phyloP scores from a whole-genome alignment of 2,797 vertebrate species.

The Pantherophis vulpinus region DNA sequence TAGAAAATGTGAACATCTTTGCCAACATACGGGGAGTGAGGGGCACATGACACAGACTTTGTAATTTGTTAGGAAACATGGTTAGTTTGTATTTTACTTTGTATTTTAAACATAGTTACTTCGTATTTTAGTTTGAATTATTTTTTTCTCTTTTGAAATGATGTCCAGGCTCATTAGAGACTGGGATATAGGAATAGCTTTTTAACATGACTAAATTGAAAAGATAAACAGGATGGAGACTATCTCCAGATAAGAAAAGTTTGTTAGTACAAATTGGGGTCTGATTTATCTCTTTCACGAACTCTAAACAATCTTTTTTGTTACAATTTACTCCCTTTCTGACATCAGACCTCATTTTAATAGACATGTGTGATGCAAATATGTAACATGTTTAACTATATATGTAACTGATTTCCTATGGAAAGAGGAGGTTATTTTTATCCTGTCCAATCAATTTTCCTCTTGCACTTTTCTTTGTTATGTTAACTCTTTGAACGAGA shows the following conservation, averaged over 20 bases:
- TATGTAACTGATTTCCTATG: neutral
- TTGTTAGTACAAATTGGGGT: neutral
- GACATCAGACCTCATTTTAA: neutral
- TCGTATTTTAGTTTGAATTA: too few relatives aligned
- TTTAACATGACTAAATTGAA: neutral
- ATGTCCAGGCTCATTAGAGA: neutral
- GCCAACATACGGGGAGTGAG: neutral
- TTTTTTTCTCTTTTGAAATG: neutral
- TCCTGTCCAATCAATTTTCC: neutral
- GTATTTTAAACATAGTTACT: neutral
- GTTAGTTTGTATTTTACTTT: neutral
- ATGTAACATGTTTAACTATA: neutral
- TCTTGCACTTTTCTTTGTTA: neutral
- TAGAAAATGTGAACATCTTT: constrained; percentile 12
- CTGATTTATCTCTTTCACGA: neutral
- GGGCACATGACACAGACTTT: neutral
- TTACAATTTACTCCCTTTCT: neutral
- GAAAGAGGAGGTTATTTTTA: neutral
- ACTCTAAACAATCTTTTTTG: neutral
- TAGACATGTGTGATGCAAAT: neutral
- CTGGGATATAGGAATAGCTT: neutral
- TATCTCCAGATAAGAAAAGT: neutral
- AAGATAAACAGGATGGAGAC: neutral
- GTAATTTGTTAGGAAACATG: neutral
- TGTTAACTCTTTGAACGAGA: neutral